Evolutionary conservation across 2,888 invertebrate genomes (phyloP).

Genomic region (Plagiodera versicolora): DNA sequence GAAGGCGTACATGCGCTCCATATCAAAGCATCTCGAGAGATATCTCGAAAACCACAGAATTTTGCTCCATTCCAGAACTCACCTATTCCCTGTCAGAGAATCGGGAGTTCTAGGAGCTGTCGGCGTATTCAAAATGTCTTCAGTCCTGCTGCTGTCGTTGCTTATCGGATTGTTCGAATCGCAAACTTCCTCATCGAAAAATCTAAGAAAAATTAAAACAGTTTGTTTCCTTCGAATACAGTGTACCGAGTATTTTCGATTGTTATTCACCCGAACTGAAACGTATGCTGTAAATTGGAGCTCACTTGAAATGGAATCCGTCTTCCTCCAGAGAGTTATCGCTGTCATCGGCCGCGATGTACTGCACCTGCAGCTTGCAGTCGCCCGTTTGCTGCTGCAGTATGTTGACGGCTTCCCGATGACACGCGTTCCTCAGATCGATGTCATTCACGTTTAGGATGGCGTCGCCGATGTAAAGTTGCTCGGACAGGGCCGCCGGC

Average conservation of each 20-base stretch:
- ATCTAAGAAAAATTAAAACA: constrained; percentile 44
- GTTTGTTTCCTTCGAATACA: no score
- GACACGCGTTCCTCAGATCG: constrained; percentile 76
- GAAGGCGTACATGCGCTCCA: no score
- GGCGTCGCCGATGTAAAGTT: constrained; percentile 81
- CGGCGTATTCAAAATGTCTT: constrained; percentile 60
- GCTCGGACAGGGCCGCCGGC: constrained; percentile 73
- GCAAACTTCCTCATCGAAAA: constrained; percentile 56
- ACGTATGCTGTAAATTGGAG: no score
- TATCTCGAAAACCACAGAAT: no score
- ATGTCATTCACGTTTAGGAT: constrained; percentile 79
- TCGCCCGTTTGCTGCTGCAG: constrained; percentile 77
- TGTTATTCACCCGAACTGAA: not conserved
- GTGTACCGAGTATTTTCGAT: no score
- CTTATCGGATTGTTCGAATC: constrained; percentile 48
- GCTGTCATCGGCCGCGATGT: constrained; percentile 70
- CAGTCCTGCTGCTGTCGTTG: constrained; percentile 54
- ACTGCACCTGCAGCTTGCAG: constrained; percentile 76
- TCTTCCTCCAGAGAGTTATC: constrained; percentile 68
- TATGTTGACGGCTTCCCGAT: constrained; percentile 79
- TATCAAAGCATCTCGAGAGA: no score
- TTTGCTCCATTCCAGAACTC: no score
- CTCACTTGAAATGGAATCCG: constrained; percentile 57
- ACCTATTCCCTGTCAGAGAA: constrained; percentile 53
- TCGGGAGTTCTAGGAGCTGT: constrained; percentile 70